A percentile compares a stretch with the other conserved stretches of the same genome.
These are phyloP conservation scores for Orycteropus afer DNA, from an alignment of 2,113 vertebrate genomes.

Conservation along the genomic window DNA sequence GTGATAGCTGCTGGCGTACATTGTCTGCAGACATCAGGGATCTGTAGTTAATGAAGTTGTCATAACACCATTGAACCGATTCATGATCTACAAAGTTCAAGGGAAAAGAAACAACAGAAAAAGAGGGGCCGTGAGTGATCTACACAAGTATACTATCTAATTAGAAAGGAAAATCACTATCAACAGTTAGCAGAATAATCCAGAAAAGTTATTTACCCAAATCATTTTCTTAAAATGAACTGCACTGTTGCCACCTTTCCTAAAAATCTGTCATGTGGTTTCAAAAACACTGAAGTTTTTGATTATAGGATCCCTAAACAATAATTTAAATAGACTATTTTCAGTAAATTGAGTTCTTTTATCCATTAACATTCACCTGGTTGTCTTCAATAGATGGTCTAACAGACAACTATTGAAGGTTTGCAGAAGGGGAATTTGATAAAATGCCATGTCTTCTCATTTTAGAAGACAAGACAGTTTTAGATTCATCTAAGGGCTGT, in stretches of 20 bases:
- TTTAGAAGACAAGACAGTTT: slow-evolving; percentile 39
- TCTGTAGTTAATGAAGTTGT: slow-evolving; percentile 99
- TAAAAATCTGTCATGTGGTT: background rate
- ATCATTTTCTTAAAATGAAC: slow-evolving; percentile 22
- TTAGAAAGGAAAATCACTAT: slow-evolving; percentile 72
- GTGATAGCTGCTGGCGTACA: slow-evolving; percentile 98
- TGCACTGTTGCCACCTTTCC: background rate
- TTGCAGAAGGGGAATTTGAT: background rate
- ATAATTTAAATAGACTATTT: slow-evolving; percentile 9
- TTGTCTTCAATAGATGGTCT: background rate
- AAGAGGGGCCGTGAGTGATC: slow-evolving; percentile 72
- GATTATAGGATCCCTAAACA: background rate
- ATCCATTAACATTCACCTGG: background rate
- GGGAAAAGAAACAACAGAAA: background rate
- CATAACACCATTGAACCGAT: slow-evolving; percentile 99
- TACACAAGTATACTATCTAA: slow-evolving; percentile 75
- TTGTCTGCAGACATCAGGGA: slow-evolving; percentile 99
- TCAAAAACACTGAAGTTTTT: background rate
- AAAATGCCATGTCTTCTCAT: slow-evolving; percentile 22
- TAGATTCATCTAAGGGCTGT: background rate
- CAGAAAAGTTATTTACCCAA: slow-evolving; percentile 46
- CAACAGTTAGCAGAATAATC: slow-evolving; percentile 68
- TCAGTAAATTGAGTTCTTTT: background rate
- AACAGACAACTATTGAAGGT: background rate
- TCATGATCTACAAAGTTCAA: slow-evolving; percentile 93